Evolutionary conservation across 2,888 invertebrate species (phyloP), one percentile per base, ranked within the genome.

Genomic region (Aromia moschata): DNA sequence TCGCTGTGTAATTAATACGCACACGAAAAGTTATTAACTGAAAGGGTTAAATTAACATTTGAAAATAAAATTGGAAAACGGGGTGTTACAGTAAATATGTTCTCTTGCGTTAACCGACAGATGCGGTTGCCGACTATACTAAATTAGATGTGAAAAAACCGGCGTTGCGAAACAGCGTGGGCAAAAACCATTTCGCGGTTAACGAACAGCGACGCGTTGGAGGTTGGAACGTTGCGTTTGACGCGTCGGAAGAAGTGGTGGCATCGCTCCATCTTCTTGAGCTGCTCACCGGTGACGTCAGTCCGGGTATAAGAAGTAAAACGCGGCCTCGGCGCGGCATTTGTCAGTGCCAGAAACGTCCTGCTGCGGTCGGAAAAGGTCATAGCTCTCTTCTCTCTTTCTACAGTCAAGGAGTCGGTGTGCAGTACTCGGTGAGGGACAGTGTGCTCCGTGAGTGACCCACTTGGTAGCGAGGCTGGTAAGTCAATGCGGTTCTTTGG

Each of bases 291-390:
- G 36, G 40, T 75, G 77, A 78, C 77, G 78, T 77, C 77, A 75
- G 66, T 44, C 59, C 68, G 65, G 73, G 76, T 78, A 78, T 78
- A 78, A 78, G 77, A 77, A 74, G 70, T 67, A 74, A 71, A 71
- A 69, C 70, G 64, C 65, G 69, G 72, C 70, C 70, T 74, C 67
- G 67, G 69, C 71, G 74, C 74, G 64, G 64, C 65, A 64, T 75
- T 74, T 77, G 75, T 77, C 76, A 74, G 76, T 76, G 72, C 68
- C 72, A 59, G 63, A 58, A 60, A 68, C 69, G 71, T 58, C 66
- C 62, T 61, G n/a, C n/a, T n/a, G 64, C 78, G 77, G 79, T 78
- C 77, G 77, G 73, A 75, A 72, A 72, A 77, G 77, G 77, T 77
- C 77, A 73, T 74, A 77, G 76, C 76, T 74, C 74, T 74, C 69